A percentile compares a stretch with the other conserved stretches of the same genome.
These are phyloP conservation scores for Synergus gifuensis DNA, from an alignment of 2,888 invertebrate genomes.

Conservation along the genomic window DNA sequence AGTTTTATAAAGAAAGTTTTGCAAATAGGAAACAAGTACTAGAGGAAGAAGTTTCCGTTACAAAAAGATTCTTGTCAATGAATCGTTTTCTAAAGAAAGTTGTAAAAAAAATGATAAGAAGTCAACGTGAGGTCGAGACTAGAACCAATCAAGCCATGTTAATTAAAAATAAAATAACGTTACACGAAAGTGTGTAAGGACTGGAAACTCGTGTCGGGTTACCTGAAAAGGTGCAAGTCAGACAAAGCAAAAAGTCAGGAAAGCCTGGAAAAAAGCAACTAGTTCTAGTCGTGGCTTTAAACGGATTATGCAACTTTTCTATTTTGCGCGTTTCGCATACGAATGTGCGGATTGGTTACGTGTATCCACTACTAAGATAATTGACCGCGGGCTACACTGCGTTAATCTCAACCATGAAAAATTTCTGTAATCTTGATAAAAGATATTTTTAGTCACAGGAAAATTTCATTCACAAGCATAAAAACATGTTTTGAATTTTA, in stretches of 20 bases:
- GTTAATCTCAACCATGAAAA: slow-evolving; percentile 15
- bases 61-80: neutral
- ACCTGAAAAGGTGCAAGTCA: slow-evolving; percentile 26
- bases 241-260: slow-evolving; percentile 23
- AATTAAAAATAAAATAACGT: slow-evolving; percentile 33
- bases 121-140: neutral
- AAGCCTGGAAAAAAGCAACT: slow-evolving; percentile 35
- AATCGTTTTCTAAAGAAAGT: slow-evolving; percentile 5
- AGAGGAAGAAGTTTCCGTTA: neutral
- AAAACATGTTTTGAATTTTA: neutral
- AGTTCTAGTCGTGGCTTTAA: slow-evolving; percentile 35
- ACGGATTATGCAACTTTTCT: slow-evolving; percentile 41
- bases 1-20: neutral
- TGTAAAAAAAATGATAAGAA: neutral
- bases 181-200: slow-evolving; percentile 28
- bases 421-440: slow-evolving; percentile 9
- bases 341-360: slow-evolving; percentile 30
- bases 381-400: slow-evolving; percentile 3
- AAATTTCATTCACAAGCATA: neutral
- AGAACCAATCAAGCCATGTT: slow-evolving; percentile 24
- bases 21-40: neutral
- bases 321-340: slow-evolving; percentile 39
- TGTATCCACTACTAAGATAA: slow-evolving; percentile 27
- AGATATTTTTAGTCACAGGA: neutral
- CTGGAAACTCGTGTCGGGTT: slow-evolving; percentile 35